These are phyloP conservation scores for Diplolepis rosae DNA, from an alignment of 2,888 invertebrate species.

Conservation along the genomic window DNA sequence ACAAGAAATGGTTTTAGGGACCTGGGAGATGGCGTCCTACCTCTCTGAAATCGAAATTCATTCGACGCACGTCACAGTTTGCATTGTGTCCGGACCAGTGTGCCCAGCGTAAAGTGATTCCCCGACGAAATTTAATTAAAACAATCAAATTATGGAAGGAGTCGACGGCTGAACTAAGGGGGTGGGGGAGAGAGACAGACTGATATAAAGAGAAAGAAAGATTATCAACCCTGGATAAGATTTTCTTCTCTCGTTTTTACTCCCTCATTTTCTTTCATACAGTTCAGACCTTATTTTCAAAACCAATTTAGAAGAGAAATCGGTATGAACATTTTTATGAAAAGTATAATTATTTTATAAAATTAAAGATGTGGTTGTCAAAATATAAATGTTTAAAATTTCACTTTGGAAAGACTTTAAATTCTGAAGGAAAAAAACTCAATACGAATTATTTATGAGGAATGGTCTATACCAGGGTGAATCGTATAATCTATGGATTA, in stretches of 20 bases:
- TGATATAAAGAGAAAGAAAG: slow-evolving; percentile 51
- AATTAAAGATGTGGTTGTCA: too few relatives aligned
- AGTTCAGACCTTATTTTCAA: slow-evolving; percentile 27
- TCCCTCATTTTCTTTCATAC: slow-evolving; percentile 47
- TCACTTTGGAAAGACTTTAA: neutral
- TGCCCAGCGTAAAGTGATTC: slow-evolving; percentile 72
- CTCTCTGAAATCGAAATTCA: slow-evolving; percentile 54
- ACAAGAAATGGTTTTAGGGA: neutral
- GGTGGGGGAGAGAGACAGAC: slow-evolving; percentile 55
- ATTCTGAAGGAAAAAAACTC: neutral
- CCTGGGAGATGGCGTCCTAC: neutral
- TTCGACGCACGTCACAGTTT: slow-evolving; percentile 70
- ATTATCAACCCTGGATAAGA: slow-evolving; percentile 59
- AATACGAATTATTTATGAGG: slow-evolving; percentile 28
- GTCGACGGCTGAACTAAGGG: slow-evolving; percentile 66
- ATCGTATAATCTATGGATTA: slow-evolving; percentile 28
- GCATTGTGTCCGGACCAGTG: slow-evolving; percentile 69
- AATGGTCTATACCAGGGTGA: neutral
- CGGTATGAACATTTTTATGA: neutral
- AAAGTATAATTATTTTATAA: neutral
- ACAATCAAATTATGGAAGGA: slow-evolving; percentile 74
- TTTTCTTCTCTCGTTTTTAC: slow-evolving; percentile 65
- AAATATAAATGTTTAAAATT: too few relatives aligned
- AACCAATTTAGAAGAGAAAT: slow-evolving; percentile 6
- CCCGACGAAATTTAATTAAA: slow-evolving; percentile 73